Evolutionary conservation across 2,113 vertebrate genomes (phyloP).

Genomic region (Ia io): DNA sequence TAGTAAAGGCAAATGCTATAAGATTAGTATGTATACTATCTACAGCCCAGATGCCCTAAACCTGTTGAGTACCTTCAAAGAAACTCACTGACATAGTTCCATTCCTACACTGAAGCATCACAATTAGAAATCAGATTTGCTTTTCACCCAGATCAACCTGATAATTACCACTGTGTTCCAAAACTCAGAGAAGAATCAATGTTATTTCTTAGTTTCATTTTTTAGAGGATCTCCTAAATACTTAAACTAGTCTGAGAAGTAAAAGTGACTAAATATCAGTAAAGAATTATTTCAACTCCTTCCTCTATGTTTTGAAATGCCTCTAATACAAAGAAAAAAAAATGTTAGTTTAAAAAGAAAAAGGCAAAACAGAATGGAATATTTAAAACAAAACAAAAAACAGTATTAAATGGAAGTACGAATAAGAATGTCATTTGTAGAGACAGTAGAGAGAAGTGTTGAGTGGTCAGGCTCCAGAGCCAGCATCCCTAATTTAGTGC

Average conservation of each 20-base stretch:
- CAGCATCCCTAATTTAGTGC: neutral
- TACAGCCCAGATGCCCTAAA: neutral
- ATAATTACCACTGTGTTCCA: neutral
- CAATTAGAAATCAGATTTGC: neutral
- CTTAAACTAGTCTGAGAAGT: neutral
- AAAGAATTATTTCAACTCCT: neutral
- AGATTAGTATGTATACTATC: neutral
- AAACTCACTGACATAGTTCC: neutral
- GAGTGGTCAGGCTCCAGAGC: neutral
- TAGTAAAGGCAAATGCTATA: conserved; percentile 10
- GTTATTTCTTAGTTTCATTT: neutral
- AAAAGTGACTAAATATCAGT: conserved; percentile 32
- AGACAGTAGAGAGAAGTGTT: neutral
- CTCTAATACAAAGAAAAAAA: neutral
- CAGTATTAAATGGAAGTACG: neutral
- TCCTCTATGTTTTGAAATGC: neutral
- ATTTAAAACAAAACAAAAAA: neutral
- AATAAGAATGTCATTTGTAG: neutral
- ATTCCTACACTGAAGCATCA: neutral
- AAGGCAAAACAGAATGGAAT: neutral
- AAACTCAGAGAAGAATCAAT: conserved; percentile 42
- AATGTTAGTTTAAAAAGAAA: neutral
- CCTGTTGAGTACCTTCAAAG: neutral
- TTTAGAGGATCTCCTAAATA: neutral
- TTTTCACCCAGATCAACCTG: conserved; percentile 3